A percentile compares a stretch with the other conserved stretches of the same genome.
Evolutionary conservation across 2,888 invertebrate genomes (phyloP).

Genomic region (Esperia sulphurella): DNA sequence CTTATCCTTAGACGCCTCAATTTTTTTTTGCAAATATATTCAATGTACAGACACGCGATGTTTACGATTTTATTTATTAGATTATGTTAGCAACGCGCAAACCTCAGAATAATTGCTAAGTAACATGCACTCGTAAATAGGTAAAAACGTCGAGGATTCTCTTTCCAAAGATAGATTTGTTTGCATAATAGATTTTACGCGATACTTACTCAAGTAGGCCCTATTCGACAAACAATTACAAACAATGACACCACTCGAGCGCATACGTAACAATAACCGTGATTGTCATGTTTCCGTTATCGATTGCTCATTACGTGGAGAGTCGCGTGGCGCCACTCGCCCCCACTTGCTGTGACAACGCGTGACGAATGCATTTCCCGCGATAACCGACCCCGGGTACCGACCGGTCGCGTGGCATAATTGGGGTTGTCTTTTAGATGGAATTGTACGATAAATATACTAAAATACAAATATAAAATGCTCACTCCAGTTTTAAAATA

Average conservation of each 20-base stretch:
- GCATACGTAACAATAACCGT: slow-evolving; percentile 9
- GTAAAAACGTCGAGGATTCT: too few species aligned
- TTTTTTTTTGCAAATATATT: too few species aligned
- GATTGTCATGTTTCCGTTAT: slow-evolving; percentile 19
- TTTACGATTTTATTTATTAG: too few species aligned
- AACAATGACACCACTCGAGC: slow-evolving; percentile 19
- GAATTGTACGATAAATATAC: too few species aligned
- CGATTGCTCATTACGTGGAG: slow-evolving; percentile 7
- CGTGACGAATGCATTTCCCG: slow-evolving; percentile 49
- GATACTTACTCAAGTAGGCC: neutral
- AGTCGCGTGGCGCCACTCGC: neutral
- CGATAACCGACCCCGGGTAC: slow-evolving; percentile 21
- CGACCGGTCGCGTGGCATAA: neutral
- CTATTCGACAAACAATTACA: slow-evolving; percentile 12
- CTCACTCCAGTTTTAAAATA: neutral
- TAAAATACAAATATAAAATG: too few species aligned
- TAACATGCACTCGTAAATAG: neutral
- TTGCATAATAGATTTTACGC: too few species aligned
- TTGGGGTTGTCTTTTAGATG: slow-evolving; percentile 1
- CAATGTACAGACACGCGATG: too few species aligned
- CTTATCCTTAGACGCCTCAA: too few species aligned
- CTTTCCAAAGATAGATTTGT: too few species aligned
- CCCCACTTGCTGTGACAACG: slow-evolving; percentile 48
- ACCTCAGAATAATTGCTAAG: neutral
- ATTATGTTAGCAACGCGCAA: too few species aligned